Evolutionary conservation across 2,888 invertebrate species (phyloP), one percentile per base, ranked within the genome.

Genomic region (Biston stratarius): DNA sequence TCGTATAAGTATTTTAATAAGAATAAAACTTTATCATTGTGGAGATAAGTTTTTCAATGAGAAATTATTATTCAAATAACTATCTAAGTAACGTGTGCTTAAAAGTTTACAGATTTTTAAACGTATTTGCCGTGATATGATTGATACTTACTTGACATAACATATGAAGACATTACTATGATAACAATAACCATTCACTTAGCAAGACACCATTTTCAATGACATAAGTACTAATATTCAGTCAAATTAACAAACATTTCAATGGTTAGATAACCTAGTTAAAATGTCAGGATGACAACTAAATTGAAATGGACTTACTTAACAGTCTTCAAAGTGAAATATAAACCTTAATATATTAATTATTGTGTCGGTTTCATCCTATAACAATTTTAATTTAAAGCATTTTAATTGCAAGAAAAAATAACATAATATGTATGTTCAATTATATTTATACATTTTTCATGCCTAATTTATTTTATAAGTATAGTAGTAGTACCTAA

Each of bases 311-410:
- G 85, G 86, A 88, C 90, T 85, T 88, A 89, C 76, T 78, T 86
- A 86, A 85, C 90, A 90, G 89, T 91, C 90, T 90, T 90, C 74
- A 83, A 84, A 82, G 82, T 85, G 75, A 85, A 84, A 79, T 67
- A 71, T 79, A 74, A 74, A 69, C 74, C 75, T 78, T 81, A 82
- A 70, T 80, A 82, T 68, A 74, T 72, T 85, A 85, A 71, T 86
- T 86, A 87, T 86, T 85, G 85, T 87, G 78, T 79, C 70, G 74
- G 75, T 78, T 76, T 57, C 34, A 64, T 63, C 15, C 14, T 60
- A 76, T 74, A 73, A 73, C 70, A 76, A 42, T 56, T 51, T 67
- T 72, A 47, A 56, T 70, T 64, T 71, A 62, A 74, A 73, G 71
- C 64, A 67, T 72, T 56, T n/a, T 48, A 36, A 49, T 38, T 33